phyloP scores from a whole-genome alignment of 1,140 invertebrate species.

The Brachionus paranguensis region DNA sequence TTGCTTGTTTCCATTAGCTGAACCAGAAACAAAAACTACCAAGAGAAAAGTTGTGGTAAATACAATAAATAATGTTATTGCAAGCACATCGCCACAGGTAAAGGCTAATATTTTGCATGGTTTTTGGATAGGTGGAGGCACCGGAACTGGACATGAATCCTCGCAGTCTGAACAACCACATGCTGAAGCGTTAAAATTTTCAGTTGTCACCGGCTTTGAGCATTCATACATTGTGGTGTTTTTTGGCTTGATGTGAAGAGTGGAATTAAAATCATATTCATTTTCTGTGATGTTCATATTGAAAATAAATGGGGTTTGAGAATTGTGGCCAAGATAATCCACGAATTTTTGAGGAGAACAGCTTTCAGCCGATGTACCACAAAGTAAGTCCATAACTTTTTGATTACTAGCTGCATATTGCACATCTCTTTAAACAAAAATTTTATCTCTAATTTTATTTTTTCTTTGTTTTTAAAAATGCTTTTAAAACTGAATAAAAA shows the following conservation, averaged over 20 bases:
- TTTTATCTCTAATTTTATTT: no score
- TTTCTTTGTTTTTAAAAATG: no score
- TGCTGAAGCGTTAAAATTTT: background rate
- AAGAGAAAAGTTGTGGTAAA: background rate
- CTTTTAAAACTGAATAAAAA: no score
- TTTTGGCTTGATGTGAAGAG: background rate
- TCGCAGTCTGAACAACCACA: slow-evolving; percentile 39
- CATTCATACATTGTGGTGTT: slow-evolving; percentile 26
- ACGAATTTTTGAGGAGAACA: slow-evolving; percentile 8
- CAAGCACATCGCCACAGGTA: background rate
- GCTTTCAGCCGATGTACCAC: slow-evolving; percentile 21
- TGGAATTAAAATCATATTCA: background rate
- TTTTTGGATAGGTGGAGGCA: background rate
- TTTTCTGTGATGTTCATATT: slow-evolving; percentile 16
- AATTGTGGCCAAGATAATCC: slow-evolving; percentile 19
- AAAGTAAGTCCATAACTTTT: slow-evolving; percentile 35
- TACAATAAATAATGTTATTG: background rate
- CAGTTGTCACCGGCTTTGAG: background rate
- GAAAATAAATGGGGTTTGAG: slow-evolving; percentile 30
- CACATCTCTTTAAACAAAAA: slow-evolving; percentile 20
- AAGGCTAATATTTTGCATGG: background rate
- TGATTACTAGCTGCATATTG: slow-evolving; percentile 36
- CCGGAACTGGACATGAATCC: slow-evolving; percentile 16
- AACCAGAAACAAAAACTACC: background rate
- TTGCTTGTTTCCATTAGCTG: background rate